Base-by-base conservation (phyloP, 1,140 invertebrate species). In the Diprion similis region DNA sequence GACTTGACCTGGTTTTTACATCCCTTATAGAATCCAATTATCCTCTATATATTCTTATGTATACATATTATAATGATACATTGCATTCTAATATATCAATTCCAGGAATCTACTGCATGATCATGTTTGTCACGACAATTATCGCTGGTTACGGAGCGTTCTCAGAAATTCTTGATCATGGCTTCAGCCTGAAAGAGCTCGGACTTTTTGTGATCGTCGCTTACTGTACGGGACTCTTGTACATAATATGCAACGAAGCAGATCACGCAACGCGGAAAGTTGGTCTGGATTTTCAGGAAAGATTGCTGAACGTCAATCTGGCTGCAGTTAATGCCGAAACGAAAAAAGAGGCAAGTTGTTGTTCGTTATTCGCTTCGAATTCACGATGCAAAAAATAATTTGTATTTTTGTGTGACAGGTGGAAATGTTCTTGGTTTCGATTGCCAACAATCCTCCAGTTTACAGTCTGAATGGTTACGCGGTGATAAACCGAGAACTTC, bases 391-490 rank as follows among this genome's bases (percentile, higher is more conserved):
- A 37, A 37, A 37, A 37, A 15, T 59, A 13, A 13, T 0, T 10
- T 15, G 9, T 9, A 59, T 13, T 59, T 59, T 37, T 37, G 13
- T 18, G 13, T 64, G 1, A 9, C 13, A 70, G 69, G 90, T 93
- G 11, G 89, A 92, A 77, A 92, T 93, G 91, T 91, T 93, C 78
- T 82, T 93, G n/a, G 90, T 92, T n/a, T 91, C 92, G 11, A 92
- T 93, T 64, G 89, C 90, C 17, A 92, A 92, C 81, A 92, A 93
- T 82, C 92, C 92, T 0, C 92, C 92, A 3, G 91, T 91, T 46
- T 92, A 92, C 92, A 93, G 92, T 84, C 83, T 93, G 51, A 91
- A 93, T 78, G 91, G 91, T 1, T 93, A 92, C 79, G 91, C 91
- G 6, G 91, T 92, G 79, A 92, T 93, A 68, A 92, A 93, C 78